Percentiles rank a stretch among this genome's conserved stretches.
Evolutionary conservation across 2,797 vertebrate genomes (phyloP).

Genomic region (Clarias fuscus): DNA sequence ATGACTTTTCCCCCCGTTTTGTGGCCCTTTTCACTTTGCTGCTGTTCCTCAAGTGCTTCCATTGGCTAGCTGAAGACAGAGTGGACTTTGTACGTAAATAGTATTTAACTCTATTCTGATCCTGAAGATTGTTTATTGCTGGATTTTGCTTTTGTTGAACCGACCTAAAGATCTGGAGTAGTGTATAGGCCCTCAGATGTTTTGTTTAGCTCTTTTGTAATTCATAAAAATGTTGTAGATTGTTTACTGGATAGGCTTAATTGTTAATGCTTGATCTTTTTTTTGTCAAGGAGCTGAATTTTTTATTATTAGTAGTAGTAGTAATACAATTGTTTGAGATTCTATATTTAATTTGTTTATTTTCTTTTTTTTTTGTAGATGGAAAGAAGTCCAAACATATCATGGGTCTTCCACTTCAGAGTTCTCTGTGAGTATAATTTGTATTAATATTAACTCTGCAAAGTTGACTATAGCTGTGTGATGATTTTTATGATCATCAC

Average conservation of each 20-base stretch:
- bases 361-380: slow-evolving; percentile 74
- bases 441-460: background rate
- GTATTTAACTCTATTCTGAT: background rate
- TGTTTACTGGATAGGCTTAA: background rate
- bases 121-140: background rate
- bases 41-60: slow-evolving; percentile 98
- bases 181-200: background rate
- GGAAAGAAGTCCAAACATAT: slow-evolving; percentile 98
- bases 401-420: slow-evolving; percentile 95
- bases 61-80: slow-evolving; percentile 95
- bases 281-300: background rate
- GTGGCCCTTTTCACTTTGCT: slow-evolving; percentile 98
- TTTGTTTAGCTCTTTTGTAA: background rate
- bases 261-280: background rate
- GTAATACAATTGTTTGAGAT: background rate
- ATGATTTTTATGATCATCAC: background rate
- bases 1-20: slow-evolving; percentile 96
- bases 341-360: background rate
- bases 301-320: background rate
- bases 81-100: slow-evolving; percentile 91
- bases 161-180: background rate
- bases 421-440: slow-evolving; percentile 86
- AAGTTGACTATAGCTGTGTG: background rate
- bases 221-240: background rate
- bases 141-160: background rate